phyloP scores from a whole-genome alignment of 2,888 invertebrate genomes.

The Philopedon plagiatum region DNA sequence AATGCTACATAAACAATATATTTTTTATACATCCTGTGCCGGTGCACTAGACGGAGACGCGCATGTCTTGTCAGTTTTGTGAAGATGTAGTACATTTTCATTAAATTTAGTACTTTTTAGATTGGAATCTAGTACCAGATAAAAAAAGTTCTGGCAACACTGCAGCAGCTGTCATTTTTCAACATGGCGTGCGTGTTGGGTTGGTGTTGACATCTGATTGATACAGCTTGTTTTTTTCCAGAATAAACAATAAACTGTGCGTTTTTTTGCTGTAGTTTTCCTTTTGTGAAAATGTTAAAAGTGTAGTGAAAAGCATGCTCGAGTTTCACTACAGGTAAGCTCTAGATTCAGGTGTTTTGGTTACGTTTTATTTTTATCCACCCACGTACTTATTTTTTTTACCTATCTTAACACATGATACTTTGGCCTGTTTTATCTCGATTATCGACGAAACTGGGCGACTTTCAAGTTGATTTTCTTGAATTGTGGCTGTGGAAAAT shows the following conservation, averaged over 20 bases:
- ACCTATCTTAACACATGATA: slow-evolving; percentile 38
- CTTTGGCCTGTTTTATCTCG: slow-evolving; percentile 30
- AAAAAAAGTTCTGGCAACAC: no score
- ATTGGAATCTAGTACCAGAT: no score
- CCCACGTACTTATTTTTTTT: slow-evolving; percentile 38
- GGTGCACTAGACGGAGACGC: no score
- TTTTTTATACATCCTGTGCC: no score
- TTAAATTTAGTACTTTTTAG: no score
- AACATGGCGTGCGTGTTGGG: slow-evolving; percentile 57
- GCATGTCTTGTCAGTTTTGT: no score
- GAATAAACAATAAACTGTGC: slow-evolving; percentile 17
- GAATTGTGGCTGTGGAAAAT: neutral
- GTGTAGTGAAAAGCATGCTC: slow-evolving; percentile 14
- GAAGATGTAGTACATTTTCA: no score
- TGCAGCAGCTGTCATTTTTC: slow-evolving; percentile 38
- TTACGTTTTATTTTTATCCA: slow-evolving; percentile 36
- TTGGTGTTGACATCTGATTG: slow-evolving; percentile 56
- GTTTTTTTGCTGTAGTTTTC: slow-evolving; percentile 4
- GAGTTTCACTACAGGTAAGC: slow-evolving; percentile 29
- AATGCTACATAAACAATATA: no score
- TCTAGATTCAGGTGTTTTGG: slow-evolving; percentile 7
- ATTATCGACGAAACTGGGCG: neutral
- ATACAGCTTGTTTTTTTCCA: slow-evolving; percentile 24
- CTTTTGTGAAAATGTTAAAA: neutral
- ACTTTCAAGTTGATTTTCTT: neutral